Percentiles rank a stretch among this genome's conserved stretches.
These are phyloP conservation scores for Linnaemya vulpina DNA, from an alignment of 2,888 invertebrate genomes.

Conservation along the genomic window DNA sequence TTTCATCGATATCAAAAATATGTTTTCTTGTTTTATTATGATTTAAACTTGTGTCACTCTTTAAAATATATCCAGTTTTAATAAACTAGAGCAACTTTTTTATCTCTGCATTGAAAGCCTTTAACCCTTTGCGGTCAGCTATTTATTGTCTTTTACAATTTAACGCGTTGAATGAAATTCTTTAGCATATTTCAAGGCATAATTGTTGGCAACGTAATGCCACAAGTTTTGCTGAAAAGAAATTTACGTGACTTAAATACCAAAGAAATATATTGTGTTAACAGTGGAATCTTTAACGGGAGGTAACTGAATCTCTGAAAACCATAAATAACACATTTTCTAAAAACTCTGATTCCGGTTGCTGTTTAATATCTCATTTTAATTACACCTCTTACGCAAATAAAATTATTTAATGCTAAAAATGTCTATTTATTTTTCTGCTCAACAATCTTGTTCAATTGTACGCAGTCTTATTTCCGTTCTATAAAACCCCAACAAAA, in stretches of 20 bases:
- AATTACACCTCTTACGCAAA: not conserved
- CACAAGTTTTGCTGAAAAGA: constrained; percentile 3
- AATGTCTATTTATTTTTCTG: constrained; percentile 3
- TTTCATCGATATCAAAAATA: too few species aligned
- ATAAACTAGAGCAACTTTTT: too few species aligned
- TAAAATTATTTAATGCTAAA: not conserved
- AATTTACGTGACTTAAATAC: constrained; percentile 60
- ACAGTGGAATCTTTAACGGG: constrained; percentile 5
- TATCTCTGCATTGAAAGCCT: not conserved
- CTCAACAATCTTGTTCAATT: constrained; percentile 8
- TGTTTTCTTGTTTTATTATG: too few species aligned
- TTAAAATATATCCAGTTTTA: too few species aligned
- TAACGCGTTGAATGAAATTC: not conserved
- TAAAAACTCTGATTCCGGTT: not conserved
- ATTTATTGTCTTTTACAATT: not conserved
- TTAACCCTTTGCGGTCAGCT: constrained; percentile 5
- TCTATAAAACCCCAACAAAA: not conserved
- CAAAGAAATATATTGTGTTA: constrained; percentile 4
- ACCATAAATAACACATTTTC: not conserved
- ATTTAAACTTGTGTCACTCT: too few species aligned
- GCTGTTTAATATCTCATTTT: not conserved
- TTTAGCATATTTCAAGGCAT: constrained; percentile 60
- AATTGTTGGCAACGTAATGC: not conserved
- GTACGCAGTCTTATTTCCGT: not conserved
- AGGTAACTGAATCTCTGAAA: not conserved